Evolutionary conservation across 64 coral and sea anemone genomes (phyloP).

Genomic region (Pocillopora damicornis): DNA sequence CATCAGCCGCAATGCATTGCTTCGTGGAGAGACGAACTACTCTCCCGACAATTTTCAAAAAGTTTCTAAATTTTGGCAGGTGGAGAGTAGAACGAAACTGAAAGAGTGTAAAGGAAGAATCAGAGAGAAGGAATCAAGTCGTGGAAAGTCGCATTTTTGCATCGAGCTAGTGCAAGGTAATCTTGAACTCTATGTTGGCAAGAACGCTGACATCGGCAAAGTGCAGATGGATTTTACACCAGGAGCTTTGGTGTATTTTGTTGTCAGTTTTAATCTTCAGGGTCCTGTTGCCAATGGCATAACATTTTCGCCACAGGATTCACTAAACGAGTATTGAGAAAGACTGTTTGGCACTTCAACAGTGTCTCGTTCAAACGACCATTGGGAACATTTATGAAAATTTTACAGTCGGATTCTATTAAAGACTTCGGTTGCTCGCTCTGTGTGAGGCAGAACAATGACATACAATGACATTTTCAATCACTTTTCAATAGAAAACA

Average conservation of each 20-base stretch:
- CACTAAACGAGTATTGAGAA: background rate
- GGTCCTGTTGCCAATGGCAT: constrained; percentile 87
- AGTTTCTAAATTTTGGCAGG: constrained; percentile 60
- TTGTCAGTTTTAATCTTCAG: constrained; percentile 82
- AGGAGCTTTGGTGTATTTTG: constrained; percentile 77
- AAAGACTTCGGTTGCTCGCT: too few species aligned
- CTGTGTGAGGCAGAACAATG: too few species aligned
- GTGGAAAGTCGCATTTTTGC: constrained; percentile 10
- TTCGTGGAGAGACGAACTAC: constrained; percentile 48
- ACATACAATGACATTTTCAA: too few species aligned
- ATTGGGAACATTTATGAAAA: too few species aligned
- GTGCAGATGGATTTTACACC: constrained; percentile 62
- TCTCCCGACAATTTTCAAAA: background rate
- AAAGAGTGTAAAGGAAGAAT: constrained; percentile 76
- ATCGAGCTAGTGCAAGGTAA: constrained; percentile 78
- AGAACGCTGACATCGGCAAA: constrained; percentile 69
- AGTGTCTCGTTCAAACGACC: background rate
- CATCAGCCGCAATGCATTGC: constrained; percentile 31
- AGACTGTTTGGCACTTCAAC: background rate
- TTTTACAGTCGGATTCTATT: too few species aligned
- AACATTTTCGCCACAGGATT: constrained; percentile 49
- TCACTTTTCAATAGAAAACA: too few species aligned
- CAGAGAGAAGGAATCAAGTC: constrained; percentile 27
- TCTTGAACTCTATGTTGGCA: constrained; percentile 76
- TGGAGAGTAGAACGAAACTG: constrained; percentile 59